These are phyloP conservation scores for Gallinago jamesoni DNA, from an alignment of 2,113 vertebrate genomes.

Conservation along the genomic window DNA sequence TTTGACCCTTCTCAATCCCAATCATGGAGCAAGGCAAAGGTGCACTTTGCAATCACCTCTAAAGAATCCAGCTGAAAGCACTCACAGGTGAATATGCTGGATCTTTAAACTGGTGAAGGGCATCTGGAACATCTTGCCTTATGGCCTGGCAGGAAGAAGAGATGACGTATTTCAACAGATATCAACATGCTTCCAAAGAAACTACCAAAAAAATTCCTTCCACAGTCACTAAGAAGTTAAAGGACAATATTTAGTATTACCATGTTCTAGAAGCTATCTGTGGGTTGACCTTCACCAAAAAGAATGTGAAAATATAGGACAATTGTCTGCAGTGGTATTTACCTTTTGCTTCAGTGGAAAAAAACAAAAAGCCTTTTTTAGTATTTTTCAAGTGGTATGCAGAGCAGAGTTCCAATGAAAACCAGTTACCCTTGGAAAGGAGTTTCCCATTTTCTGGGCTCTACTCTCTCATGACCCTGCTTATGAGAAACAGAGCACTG, in stretches of 20 bases:
- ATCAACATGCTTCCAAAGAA: not conserved
- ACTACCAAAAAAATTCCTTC: not conserved
- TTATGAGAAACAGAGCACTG: not conserved
- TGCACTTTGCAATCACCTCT: not conserved
- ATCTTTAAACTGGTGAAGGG: not conserved
- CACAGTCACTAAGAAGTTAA: not conserved
- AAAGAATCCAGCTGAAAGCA: not conserved
- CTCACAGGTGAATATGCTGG: not conserved
- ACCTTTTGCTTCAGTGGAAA: not conserved
- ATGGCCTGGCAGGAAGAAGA: not conserved
- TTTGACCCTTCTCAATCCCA: not conserved
- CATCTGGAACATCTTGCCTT: not conserved
- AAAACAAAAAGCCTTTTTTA: not conserved
- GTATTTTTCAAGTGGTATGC: not conserved
- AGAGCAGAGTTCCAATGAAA: not conserved
- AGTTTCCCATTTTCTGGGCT: not conserved
- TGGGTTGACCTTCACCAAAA: slow-evolving; percentile 28
- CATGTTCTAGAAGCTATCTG: not conserved
- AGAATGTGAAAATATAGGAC: not conserved
- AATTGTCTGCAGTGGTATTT: not conserved
- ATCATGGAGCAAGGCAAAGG: not conserved
- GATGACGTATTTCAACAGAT: not conserved
- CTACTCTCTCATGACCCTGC: not conserved
- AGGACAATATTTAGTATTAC: not conserved
- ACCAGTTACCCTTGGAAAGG: not conserved